A percentile compares a stretch with the other conserved stretches of the same genome.
These are phyloP conservation scores for Muscidifurax raptorellus DNA, from an alignment of 1,140 invertebrate genomes.

Conservation along the genomic window DNA sequence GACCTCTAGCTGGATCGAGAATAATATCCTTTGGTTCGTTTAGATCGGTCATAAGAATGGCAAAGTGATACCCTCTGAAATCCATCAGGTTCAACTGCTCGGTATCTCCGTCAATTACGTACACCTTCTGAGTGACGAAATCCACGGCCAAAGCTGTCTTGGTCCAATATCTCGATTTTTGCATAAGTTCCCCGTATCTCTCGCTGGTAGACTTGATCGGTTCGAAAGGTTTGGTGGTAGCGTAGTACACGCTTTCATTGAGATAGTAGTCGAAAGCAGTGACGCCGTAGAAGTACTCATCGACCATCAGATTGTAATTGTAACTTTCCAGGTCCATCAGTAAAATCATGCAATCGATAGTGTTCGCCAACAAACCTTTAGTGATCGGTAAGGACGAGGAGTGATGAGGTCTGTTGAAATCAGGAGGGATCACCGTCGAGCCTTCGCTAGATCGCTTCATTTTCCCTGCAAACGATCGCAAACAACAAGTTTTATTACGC, in stretches of 20 bases:
- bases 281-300: background rate
- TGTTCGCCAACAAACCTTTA: no score
- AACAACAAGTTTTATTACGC: no score
- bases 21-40: background rate
- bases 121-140: background rate
- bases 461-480: no score
- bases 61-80: background rate
- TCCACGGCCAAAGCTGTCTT: conserved; percentile 3
- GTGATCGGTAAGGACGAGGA: no score
- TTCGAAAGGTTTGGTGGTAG: background rate
- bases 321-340: no score
- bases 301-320: no score
- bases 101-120: background rate
- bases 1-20: background rate
- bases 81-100: background rate
- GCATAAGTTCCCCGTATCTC: background rate
- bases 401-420: no score
- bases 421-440: no score
- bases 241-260: background rate
- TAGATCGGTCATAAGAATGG: background rate
- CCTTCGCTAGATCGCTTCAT: no score
- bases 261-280: background rate
- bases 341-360: no score
- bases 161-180: background rate
- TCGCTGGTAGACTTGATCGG: background rate